These are phyloP conservation scores for mouse (Mus musculus) DNA, from an alignment of 2,113 vertebrate species.

Conservation along the genomic window DNA sequence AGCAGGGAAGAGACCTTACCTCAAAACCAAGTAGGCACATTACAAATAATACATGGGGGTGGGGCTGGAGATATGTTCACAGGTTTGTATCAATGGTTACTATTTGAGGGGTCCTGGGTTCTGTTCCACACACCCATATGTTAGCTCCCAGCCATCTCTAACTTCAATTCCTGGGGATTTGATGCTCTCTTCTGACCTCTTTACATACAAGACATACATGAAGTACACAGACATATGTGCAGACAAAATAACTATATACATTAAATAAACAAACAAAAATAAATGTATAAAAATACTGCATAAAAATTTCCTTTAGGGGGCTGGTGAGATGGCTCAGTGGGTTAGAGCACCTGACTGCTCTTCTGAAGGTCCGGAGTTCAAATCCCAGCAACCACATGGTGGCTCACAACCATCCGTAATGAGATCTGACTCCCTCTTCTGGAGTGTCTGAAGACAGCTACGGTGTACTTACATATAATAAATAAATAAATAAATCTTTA, in stretches of 20 bases:
- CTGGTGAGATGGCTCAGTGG: too few species aligned
- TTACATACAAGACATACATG: neutral
- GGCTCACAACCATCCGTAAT: too few species aligned
- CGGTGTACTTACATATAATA: too few species aligned
- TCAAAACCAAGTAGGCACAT: neutral
- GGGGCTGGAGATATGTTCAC: neutral
- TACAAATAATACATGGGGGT: neutral
- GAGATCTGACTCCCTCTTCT: too few species aligned
- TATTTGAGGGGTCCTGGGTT: neutral
- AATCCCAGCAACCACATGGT: too few species aligned
- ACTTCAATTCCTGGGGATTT: neutral
- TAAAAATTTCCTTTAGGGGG: neutral
- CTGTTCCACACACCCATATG: neutral
- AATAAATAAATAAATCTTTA: too few species aligned
- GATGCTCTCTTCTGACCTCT: neutral
- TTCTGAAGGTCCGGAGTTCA: too few species aligned
- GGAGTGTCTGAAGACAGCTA: too few species aligned
- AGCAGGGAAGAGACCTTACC: neutral
- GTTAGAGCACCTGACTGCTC: too few species aligned
- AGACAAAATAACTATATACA: neutral
- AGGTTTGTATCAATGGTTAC: neutral
- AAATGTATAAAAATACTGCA: neutral
- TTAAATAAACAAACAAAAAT: neutral
- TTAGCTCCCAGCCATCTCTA: neutral
- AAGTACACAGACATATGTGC: neutral